Evolutionary conservation across 2,113 vertebrate genomes (phyloP).

Genomic region (Mellivora capensis): DNA sequence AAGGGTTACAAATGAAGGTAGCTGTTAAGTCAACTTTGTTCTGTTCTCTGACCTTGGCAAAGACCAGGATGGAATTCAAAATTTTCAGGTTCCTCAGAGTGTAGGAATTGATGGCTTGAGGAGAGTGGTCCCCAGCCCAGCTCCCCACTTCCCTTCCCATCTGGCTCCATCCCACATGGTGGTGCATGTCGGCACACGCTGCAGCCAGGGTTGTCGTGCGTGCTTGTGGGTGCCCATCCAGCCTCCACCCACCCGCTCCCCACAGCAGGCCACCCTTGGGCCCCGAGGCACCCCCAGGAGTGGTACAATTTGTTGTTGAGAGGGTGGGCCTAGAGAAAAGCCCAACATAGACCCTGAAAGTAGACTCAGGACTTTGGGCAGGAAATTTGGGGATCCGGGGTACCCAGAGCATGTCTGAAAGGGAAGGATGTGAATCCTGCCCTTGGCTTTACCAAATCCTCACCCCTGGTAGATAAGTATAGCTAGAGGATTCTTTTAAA

Average conservation of each 20-base stretch:
- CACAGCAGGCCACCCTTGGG: neutral
- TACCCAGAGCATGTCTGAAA: neutral
- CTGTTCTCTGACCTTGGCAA: neutral
- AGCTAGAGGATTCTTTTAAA: neutral
- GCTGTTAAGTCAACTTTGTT: neutral
- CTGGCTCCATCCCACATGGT: neutral
- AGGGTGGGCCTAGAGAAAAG: neutral
- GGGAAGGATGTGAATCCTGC: neutral
- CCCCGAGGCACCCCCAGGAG: neutral
- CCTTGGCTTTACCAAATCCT: neutral
- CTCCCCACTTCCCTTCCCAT: neutral
- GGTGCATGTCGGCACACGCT: rapidly evolving
- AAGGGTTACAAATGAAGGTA: neutral
- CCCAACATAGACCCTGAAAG: neutral
- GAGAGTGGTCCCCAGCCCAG: neutral
- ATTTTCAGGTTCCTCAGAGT: neutral
- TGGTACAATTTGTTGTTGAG: neutral
- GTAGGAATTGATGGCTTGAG: neutral
- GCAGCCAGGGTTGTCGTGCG: rapidly evolving
- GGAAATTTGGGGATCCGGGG: neutral
- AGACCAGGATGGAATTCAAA: too few species aligned
- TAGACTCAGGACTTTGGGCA: neutral
- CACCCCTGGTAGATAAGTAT: neutral
- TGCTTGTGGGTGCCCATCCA: rapidly evolving
- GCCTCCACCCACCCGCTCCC: neutral